phyloP scores from a whole-genome alignment of 2,888 invertebrate species.

The Brachypterus glaber region DNA sequence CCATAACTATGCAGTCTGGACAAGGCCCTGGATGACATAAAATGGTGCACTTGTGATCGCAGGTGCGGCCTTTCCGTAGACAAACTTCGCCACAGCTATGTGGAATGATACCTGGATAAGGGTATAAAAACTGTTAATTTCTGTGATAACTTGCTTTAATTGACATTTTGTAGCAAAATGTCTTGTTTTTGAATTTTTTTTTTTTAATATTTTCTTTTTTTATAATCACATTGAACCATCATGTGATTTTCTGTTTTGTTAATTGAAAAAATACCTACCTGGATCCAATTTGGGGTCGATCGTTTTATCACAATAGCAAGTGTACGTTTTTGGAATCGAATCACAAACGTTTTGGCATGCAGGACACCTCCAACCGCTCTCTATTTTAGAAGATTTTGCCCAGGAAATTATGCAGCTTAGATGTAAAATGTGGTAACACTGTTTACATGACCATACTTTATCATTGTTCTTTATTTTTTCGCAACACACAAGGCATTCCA shows the following conservation, averaged over 20 bases:
- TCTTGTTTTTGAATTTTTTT: too few relatives aligned
- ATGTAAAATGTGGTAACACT: conserved; percentile 90
- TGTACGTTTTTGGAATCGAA: conserved; percentile 68
- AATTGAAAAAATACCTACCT: too few relatives aligned
- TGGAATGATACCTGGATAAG: conserved; percentile 68
- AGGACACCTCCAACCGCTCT: conserved; percentile 89
- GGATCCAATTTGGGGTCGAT: conserved; percentile 67
- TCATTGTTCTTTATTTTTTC: conserved; percentile 73
- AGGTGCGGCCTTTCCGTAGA: conserved; percentile 47
- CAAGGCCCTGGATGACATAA: conserved; percentile 94
- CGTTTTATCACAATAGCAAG: conserved; percentile 82
- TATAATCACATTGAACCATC: too few relatives aligned
- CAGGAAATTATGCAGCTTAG: conserved; percentile 83
- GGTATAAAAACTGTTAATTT: too few relatives aligned
- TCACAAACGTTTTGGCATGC: conserved; percentile 81
- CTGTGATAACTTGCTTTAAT: too few relatives aligned
- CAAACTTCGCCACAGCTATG: conserved; percentile 91
- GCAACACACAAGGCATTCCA: conserved; percentile 94
- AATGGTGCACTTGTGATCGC: conserved; percentile 63
- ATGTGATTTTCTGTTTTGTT: too few relatives aligned
- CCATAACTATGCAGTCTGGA: conserved; percentile 74
- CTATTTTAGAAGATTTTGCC: conserved; percentile 68
- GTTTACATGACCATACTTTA: conserved; percentile 81
- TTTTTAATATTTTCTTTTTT: too few relatives aligned
- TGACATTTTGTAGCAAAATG: too few relatives aligned